phyloP scores from a whole-genome alignment of 1,140 invertebrate genomes.

The Drosophila suzukii region DNA sequence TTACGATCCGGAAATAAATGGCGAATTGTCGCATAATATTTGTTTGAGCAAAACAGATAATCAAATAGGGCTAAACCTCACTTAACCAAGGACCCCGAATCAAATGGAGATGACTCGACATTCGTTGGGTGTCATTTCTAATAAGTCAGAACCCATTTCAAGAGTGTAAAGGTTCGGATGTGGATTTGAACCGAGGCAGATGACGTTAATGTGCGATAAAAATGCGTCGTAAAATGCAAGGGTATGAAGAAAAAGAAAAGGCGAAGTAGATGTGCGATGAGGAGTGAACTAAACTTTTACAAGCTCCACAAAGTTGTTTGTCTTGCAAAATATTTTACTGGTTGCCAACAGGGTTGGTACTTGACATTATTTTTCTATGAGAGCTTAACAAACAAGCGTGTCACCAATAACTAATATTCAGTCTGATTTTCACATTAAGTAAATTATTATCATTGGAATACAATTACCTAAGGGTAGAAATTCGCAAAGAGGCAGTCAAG shows the following conservation, averaged over 20 bases:
- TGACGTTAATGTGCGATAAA: constrained; percentile 49
- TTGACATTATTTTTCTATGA: neutral
- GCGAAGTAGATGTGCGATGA: constrained; percentile 4
- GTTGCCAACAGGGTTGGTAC: neutral
- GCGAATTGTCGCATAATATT: constrained; percentile 53
- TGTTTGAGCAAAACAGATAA: constrained; percentile 38
- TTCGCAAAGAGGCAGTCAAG: too few relatives aligned
- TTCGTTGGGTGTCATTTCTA: constrained; percentile 16
- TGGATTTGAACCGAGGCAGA: constrained; percentile 17
- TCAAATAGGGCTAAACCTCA: constrained; percentile 26
- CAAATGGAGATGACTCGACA: constrained; percentile 35
- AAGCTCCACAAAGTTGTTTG: constrained; percentile 13
- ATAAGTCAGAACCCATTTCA: constrained; percentile 14
- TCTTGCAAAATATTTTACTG: constrained; percentile 1
- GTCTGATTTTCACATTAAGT: neutral
- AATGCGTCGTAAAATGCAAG: constrained; percentile 20
- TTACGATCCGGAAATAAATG: constrained; percentile 58
- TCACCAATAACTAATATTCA: neutral
- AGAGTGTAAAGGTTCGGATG: constrained; percentile 1
- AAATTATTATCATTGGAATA: too few relatives aligned
- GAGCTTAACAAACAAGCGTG: neutral
- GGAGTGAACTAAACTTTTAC: constrained; percentile 13
- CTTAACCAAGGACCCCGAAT: neutral
- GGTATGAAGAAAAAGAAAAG: neutral
- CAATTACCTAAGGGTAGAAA: too few relatives aligned